A percentile compares a stretch with the other conserved stretches of the same genome.
Evolutionary conservation across 2,888 invertebrate species (phyloP).

Genomic region (Tipula helvola): DNA sequence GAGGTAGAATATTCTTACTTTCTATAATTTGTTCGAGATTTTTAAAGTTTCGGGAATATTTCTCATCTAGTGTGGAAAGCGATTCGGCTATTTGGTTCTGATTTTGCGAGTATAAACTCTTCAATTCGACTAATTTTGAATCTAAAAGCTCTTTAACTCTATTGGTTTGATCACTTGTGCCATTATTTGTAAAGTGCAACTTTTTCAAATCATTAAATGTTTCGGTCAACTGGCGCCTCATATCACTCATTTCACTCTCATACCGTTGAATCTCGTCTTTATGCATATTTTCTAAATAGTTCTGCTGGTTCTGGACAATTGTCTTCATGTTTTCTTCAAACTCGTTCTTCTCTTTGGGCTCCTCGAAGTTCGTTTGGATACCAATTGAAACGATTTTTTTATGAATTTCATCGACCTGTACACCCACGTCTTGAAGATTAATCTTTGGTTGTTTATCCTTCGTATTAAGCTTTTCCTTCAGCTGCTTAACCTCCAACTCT

Average conservation of each 20-base stretch:
- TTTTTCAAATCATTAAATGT: background rate
- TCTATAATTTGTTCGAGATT: slow-evolving; percentile 9
- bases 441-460: slow-evolving; percentile 18
- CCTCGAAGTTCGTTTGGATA: slow-evolving; percentile 18
- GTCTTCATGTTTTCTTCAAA: slow-evolving; percentile 10
- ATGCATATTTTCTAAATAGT: slow-evolving; percentile 13
- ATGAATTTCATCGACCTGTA: background rate
- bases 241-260: slow-evolving; percentile 12
- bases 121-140: background rate
- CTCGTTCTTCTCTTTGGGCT: slow-evolving; percentile 18
- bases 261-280: slow-evolving; percentile 9
- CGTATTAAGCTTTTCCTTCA: slow-evolving; percentile 46
- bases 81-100: slow-evolving; percentile 16
- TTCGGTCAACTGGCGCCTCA: slow-evolving; percentile 14
- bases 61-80: background rate
- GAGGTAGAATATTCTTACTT: background rate
- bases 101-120: slow-evolving; percentile 12
- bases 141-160: slow-evolving; percentile 12
- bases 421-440: slow-evolving; percentile 18
- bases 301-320: slow-evolving; percentile 10
- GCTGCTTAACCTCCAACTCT: slow-evolving; percentile 47
- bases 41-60: background rate
- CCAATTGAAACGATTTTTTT: slow-evolving; percentile 11
- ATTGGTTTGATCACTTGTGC: background rate
- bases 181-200: background rate